Conservation (phyloP, 2,113 vertebrate species). For the Urocolius indicus region DNA sequence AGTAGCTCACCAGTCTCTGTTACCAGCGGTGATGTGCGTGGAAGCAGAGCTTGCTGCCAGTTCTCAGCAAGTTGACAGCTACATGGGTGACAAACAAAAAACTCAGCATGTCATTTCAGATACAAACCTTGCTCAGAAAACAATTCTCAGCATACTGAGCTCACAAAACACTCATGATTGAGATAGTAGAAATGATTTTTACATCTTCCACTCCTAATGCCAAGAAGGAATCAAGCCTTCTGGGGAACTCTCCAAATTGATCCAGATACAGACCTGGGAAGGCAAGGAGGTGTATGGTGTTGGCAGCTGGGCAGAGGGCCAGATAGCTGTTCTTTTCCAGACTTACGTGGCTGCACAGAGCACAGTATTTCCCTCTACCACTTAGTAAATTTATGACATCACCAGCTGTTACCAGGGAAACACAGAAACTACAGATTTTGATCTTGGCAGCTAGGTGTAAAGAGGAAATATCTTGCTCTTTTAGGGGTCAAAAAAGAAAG, state of each 20-base stretch:
- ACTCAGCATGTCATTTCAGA: not conserved
- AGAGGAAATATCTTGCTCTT: slow-evolving; percentile 22
- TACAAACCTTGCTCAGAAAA: not conserved
- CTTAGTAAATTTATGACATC: slow-evolving; percentile 22
- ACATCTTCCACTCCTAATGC: not conserved
- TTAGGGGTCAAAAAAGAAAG: not conserved
- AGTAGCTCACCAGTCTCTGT: not conserved
- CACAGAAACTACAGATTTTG: slow-evolving; percentile 7
- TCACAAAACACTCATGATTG: not conserved
- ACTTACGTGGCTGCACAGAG: not conserved
- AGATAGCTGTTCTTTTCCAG: slow-evolving; percentile 3
- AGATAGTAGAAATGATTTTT: not conserved
- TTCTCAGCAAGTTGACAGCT: not conserved
- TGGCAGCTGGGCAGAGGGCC: not conserved
- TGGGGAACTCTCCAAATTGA: not conserved
- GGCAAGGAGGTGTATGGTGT: not conserved
- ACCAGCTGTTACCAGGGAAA: slow-evolving; percentile 57
- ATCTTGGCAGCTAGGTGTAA: slow-evolving; percentile 33
- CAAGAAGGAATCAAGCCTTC: not conserved
- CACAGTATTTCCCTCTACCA: not conserved
- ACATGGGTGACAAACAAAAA: not conserved
- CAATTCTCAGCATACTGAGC: not conserved
- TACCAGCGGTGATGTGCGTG: not conserved
- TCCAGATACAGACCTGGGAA: not conserved
- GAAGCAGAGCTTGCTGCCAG: not conserved